phyloP scores from a whole-genome alignment of 2,797 vertebrate species.

The Sphaeramia orbicularis region DNA sequence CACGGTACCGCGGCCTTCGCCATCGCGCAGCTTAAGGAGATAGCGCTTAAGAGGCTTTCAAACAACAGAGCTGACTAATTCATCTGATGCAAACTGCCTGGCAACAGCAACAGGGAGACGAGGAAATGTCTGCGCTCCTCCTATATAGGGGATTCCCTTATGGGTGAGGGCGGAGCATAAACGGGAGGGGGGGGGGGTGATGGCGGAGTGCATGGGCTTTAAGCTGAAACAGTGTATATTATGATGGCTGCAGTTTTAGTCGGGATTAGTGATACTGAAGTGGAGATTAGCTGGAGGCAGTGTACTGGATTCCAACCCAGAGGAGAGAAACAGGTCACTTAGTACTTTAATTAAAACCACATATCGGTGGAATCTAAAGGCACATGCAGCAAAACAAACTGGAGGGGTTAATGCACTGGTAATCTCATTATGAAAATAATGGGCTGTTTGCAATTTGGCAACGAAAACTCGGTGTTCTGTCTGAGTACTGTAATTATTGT shows the following conservation, averaged over 20 bases:
- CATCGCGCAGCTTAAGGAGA: constrained; percentile 64
- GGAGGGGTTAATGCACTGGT: constrained; percentile 22
- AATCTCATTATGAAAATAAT: constrained; percentile 29
- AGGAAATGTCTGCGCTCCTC: constrained; percentile 52
- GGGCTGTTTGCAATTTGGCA: constrained; percentile 18
- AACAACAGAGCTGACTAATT: constrained; percentile 76
- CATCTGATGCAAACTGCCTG: constrained; percentile 78
- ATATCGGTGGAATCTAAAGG: constrained; percentile 27
- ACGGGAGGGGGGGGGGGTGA: constrained; percentile 46
- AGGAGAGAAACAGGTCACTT: constrained; percentile 64
- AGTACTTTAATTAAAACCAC: constrained; percentile 67
- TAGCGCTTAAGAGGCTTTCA: constrained; percentile 78
- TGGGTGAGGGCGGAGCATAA: constrained; percentile 56
- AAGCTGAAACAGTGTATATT: constrained; percentile 61
- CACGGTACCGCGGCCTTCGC: constrained; percentile 27
- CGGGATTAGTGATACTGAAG: constrained; percentile 67
- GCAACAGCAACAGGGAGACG: constrained; percentile 71
- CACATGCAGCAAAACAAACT: constrained; percentile 1
- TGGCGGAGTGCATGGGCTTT: constrained; percentile 51
- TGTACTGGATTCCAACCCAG: constrained; percentile 53
- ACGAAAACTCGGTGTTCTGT: constrained; percentile 12
- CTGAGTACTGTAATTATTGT: background rate
- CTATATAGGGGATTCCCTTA: constrained; percentile 57
- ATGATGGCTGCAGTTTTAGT: constrained; percentile 42
- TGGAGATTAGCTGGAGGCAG: constrained; percentile 69